These are phyloP conservation scores for Dromococcyx pavoninus DNA, from an alignment of 2,797 vertebrate species.

Conservation along the genomic window DNA sequence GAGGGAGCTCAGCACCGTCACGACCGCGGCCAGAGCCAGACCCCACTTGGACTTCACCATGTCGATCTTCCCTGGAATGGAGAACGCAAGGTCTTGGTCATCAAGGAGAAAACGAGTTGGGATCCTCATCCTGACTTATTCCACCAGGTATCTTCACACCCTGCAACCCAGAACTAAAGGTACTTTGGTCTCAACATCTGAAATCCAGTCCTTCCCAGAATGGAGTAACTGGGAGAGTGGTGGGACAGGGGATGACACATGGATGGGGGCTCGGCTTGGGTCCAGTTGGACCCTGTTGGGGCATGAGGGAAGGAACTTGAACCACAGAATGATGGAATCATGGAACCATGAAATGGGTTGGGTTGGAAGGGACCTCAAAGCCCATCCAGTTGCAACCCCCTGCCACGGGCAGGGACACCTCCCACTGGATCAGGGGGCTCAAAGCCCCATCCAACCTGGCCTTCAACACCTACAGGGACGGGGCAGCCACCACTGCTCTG, in stretches of 20 bases:
- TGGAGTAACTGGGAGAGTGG: accelerated
- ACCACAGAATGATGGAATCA: too few relatives aligned
- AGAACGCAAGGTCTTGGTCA: not conserved
- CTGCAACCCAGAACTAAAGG: not conserved
- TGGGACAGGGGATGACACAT: accelerated
- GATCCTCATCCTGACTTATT: not conserved
- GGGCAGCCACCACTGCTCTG: too few relatives aligned
- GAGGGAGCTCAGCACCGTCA: constrained; percentile 96
- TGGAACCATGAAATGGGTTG: too few relatives aligned
- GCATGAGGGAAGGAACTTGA: not conserved
- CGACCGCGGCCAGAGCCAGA: constrained; percentile 93
- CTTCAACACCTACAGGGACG: too few relatives aligned
- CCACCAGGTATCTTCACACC: not conserved
- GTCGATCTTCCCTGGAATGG: constrained; percentile 91
- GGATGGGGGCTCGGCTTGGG: not conserved
- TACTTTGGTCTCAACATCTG: accelerated
- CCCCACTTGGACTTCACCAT: constrained; percentile 99
- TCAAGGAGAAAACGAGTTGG: not conserved
- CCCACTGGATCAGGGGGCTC: too few relatives aligned
- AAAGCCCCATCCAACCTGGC: too few relatives aligned
- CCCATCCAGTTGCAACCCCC: too few relatives aligned
- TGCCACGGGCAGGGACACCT: too few relatives aligned
- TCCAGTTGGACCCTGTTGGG: not conserved
- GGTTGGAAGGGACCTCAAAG: too few relatives aligned
- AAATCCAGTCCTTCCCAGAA: not conserved